phyloP scores from a whole-genome alignment of 2,113 vertebrate genomes.

The Sinocyclocheilus maitianheensis region DNA sequence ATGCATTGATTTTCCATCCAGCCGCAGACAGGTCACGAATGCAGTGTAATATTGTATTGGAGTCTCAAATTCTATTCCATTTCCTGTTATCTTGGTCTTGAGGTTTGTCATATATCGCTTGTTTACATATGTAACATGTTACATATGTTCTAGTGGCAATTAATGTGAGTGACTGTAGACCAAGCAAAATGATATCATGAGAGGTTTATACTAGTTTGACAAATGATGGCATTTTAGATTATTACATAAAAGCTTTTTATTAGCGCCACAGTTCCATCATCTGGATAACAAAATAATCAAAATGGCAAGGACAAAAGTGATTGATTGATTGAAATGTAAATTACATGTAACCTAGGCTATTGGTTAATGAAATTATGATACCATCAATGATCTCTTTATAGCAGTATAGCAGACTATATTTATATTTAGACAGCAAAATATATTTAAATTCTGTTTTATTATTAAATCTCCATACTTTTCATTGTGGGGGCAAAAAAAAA shows the following conservation, averaged over 20 bases:
- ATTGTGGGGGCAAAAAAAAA: not conserved
- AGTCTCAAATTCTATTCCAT: constrained; percentile 22
- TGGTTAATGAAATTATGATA: not conserved
- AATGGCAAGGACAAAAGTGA: not conserved
- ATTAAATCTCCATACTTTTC: not conserved
- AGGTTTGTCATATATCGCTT: not conserved
- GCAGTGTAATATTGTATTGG: constrained; percentile 27
- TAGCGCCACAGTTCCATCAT: not conserved
- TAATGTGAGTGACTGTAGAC: not conserved
- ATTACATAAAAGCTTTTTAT: constrained; percentile 19
- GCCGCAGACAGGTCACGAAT: constrained; percentile 35
- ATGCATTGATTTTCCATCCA: constrained; percentile 37
- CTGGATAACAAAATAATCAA: not conserved
- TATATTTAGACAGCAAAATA: not conserved
- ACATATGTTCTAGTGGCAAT: not conserved
- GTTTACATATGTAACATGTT: not conserved
- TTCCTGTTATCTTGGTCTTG: constrained; percentile 27
- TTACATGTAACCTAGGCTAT: too few relatives aligned
- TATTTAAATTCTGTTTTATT: not conserved
- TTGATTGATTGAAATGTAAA: too few relatives aligned
- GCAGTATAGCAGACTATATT: not conserved
- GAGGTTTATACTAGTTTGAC: not conserved
- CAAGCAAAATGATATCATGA: not conserved
- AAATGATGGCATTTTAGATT: not conserved
- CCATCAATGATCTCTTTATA: not conserved